phyloP scores from a whole-genome alignment of 2,113 vertebrate species.

The Trochalopteron elliotii region DNA sequence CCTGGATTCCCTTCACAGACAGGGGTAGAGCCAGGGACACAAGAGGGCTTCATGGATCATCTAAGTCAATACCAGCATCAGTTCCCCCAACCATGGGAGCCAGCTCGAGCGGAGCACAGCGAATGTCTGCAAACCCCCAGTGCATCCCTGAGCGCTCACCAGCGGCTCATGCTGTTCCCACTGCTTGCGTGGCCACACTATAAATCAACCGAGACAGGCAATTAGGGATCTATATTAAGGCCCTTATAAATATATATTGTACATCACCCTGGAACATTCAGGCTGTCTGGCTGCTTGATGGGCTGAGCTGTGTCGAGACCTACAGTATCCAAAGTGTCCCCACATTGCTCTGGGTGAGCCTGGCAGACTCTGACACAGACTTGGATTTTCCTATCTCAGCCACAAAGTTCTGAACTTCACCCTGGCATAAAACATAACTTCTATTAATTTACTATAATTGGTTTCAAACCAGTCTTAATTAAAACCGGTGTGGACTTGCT shows the following conservation, averaged over 20 bases:
- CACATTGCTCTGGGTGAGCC: neutral
- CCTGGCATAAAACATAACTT: neutral
- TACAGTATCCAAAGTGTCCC: neutral
- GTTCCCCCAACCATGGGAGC: neutral
- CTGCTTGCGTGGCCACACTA: neutral
- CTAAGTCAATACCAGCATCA: neutral
- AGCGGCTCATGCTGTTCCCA: neutral
- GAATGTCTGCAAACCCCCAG: neutral
- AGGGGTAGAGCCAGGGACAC: neutral
- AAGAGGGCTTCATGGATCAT: neutral
- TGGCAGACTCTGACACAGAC: rapidly evolving
- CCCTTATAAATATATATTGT: constrained; percentile 63
- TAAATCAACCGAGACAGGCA: constrained; percentile 48
- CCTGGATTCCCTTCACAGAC: neutral
- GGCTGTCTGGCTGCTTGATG: neutral
- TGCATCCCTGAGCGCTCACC: neutral
- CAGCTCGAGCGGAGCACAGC: rapidly evolving
- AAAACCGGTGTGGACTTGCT: neutral
- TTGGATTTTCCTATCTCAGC: neutral
- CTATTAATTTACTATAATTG: neutral
- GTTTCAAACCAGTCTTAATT: constrained; percentile 45
- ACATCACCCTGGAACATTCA: neutral
- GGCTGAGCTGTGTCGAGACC: neutral
- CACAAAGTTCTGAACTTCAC: neutral
- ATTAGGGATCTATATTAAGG: constrained; percentile 56